These are phyloP conservation scores for Lingula anatina DNA, from an alignment of 2,888 invertebrate genomes.

Conservation along the genomic window DNA sequence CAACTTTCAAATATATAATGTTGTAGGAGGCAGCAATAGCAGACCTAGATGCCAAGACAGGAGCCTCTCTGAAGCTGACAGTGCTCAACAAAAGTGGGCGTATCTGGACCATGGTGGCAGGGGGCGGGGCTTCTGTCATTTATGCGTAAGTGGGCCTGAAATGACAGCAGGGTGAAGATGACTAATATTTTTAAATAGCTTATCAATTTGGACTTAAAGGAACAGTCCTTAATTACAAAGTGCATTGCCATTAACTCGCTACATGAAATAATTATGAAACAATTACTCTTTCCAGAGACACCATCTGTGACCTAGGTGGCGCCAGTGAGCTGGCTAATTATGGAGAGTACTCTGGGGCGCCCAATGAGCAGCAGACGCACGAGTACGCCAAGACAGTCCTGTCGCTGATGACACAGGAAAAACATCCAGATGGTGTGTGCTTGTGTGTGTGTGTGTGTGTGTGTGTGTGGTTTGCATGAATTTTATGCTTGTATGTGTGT, in stretches of 20 bases:
- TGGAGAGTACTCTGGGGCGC: conserved; percentile 98
- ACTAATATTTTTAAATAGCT: too few relatives aligned
- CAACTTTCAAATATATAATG: too few relatives aligned
- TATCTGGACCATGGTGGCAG: conserved; percentile 99
- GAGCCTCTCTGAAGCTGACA: conserved; percentile 95
- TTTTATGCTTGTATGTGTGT: too few relatives aligned
- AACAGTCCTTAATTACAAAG: too few relatives aligned
- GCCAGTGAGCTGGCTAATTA: conserved; percentile 94
- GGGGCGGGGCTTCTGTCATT: conserved; percentile 97
- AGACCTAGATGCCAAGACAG: conserved; percentile 96
- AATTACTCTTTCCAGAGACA: too few relatives aligned
- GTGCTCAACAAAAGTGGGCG: conserved; percentile 91
- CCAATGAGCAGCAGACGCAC: conserved; percentile 96
- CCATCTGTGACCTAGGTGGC: conserved; percentile 94
- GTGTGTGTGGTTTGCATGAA: too few relatives aligned
- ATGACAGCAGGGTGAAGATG: too few relatives aligned
- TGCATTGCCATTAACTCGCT: too few relatives aligned
- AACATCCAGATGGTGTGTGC: conserved; percentile 69
- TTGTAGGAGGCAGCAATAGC: conserved; percentile 93
- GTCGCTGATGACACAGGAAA: conserved; percentile 85
- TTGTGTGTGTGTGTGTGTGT: too few relatives aligned
- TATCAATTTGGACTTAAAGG: too few relatives aligned
- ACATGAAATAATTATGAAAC: too few relatives aligned
- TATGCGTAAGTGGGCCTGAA: conserved; percentile 76
- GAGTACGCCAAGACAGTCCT: conserved; percentile 98